Conservation (phyloP, 2,888 invertebrate species). For the Nephrotoma guestfalica region DNA sequence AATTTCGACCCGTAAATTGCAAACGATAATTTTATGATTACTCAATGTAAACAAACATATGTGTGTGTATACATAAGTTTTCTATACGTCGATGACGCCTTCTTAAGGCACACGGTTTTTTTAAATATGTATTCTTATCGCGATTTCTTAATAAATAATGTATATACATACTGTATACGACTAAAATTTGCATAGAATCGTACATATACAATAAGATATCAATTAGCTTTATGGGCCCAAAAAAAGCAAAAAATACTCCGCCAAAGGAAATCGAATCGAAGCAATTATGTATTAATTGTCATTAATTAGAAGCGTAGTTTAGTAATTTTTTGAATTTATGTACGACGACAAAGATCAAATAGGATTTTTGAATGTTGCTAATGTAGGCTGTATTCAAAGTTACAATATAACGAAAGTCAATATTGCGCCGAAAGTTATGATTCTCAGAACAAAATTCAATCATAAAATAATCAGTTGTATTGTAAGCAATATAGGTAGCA, state of each 20-base stretch:
- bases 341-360: too few relatives aligned
- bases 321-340: too few relatives aligned
- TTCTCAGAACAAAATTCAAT: too few relatives aligned
- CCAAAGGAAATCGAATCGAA: neutral
- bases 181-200: neutral
- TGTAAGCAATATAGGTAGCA: too few relatives aligned
- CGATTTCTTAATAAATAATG: neutral
- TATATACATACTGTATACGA: neutral
- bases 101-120: neutral
- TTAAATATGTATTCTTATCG: neutral
- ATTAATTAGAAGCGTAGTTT: neutral
- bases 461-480: too few relatives aligned
- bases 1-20: neutral
- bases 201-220: neutral
- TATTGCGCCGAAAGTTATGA: too few relatives aligned
- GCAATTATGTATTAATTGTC: neutral
- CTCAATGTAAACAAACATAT: neutral
- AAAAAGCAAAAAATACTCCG: neutral
- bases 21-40: neutral
- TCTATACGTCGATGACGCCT: neutral
- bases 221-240: neutral
- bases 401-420: too few relatives aligned
- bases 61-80: neutral
- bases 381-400: too few relatives aligned
- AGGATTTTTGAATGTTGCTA: too few relatives aligned